Base-by-base conservation (phyloP, 2,797 vertebrate genomes). In the Neopelma chrysocephalum region DNA sequence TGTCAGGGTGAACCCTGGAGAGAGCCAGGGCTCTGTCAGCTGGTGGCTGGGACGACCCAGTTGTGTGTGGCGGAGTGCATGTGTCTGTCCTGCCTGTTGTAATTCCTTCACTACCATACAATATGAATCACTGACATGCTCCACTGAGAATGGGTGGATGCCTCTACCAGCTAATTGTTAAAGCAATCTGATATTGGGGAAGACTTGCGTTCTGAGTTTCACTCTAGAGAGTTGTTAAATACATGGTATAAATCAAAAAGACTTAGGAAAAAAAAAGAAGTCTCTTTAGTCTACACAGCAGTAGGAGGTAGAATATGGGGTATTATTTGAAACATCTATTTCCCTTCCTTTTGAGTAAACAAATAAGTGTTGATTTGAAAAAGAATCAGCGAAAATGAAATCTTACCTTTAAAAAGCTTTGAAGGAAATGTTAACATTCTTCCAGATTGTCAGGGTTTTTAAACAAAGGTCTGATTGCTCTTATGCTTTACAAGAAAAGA, bases 21-120 rank as follows among this genome's bases (percentile, higher is more conserved):
- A 70, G 31, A 66, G 4, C 4, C 2, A 4, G 17, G 7, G 5
- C 7, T 71, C 43, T 90, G 61, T 3, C 47, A 31, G 64, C 45
- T 50, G 42, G 9, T 4, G 21, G 19, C 58, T 34, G 32, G 32
- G 45, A 17, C 16, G 5, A 48, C 14, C 7, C 6, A 1, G 31
- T 7, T 80, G 14, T 18, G n/a, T n/a, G 53, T 10, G 60, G 3
- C 2, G 6, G 6, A 10, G 13, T 3, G 13, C 0, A 0, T 22
- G 19, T 65, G 9, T 68, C 61, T 23, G 2, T 36, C 34, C n/a
- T 85, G 43, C n/a, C 50, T 9, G 0, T 5, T 61, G 43, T 31
- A 70, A 29, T 2, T 84, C 18, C 65, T 66, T 26, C 57, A 18
- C n/a, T 12, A 3, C 21, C 31, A 6, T 4, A 3, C 13, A n/a